Evolutionary conservation across 1,140 invertebrate genomes (phyloP), one percentile per base, ranked within the genome.

Genomic region (Heliconius eleuchia): DNA sequence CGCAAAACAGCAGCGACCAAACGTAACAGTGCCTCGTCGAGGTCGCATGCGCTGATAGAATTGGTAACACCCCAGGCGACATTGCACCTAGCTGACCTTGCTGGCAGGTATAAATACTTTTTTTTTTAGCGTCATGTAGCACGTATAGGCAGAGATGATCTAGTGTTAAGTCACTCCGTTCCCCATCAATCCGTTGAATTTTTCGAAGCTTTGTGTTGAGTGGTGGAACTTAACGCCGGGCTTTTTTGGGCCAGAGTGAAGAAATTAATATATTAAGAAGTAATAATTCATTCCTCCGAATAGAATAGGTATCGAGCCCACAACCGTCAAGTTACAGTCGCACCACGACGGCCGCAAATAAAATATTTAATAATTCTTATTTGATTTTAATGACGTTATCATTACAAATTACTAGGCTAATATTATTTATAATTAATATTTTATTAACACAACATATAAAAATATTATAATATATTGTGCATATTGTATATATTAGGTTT

Each of bases 61-160:
- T 81, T 96, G 19, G 86, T 86, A 6, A 93, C 92, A 2, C 84
- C 87, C 1, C 89, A 84, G 4, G 95, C 96, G 81, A 96, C 96
- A 83, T 91, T 97, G 71, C 96, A 96, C 80, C 91, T 97, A 9
- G 96, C 97, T 34, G 96, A 97, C 90, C 92, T 97, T 74, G 96
- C 97, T 80, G 96, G 96, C 74, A 92, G 88, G 88, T 91, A 71
- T n/a, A 71, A 52, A 52, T 52, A 52, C 16, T 37, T 37, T 5
- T 37, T 34, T 34, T 37, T 37, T 6, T 37, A 37, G 6, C 34
- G 34, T 37, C 5, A 37, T 1, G 34, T 1, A 0, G 34, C 3
- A 34, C 6, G 6, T 37, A 37, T 1, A 37, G 34, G 4, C 34
- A 37, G 8, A 57, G n/a, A 4, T n/a, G n/a, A 57, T 19, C 7